Conservation (phyloP, 2,113 vertebrate genomes). For the Catagonus wagneri region DNA sequence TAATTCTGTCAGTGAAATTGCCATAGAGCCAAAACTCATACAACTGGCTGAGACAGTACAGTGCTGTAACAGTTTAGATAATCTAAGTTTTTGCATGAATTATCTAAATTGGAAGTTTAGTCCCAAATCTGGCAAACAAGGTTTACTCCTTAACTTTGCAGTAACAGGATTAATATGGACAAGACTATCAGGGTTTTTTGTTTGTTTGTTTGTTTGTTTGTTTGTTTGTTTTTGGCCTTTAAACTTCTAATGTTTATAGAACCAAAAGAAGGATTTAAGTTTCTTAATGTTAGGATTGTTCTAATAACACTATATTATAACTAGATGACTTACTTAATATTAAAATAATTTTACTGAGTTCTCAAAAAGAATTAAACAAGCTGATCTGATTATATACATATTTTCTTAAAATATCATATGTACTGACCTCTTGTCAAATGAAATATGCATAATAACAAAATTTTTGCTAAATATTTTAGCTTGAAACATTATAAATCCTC, state of each 20-base stretch:
- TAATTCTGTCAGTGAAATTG: not conserved
- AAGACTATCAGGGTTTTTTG: not conserved
- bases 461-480: not conserved
- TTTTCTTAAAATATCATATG: conserved; percentile 29
- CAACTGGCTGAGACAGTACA: not conserved
- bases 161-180: not conserved
- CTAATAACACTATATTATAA: not conserved
- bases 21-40: not conserved
- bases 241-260: not conserved
- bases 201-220: too few relatives aligned
- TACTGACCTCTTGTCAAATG: not conserved
- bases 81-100: not conserved
- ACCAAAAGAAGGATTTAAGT: not conserved
- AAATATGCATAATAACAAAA: conserved; percentile 5
- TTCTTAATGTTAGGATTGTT: conserved; percentile 21
- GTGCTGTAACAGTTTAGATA: not conserved
- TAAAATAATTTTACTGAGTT: conserved; percentile 17
- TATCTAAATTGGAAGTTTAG: not conserved
- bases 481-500: not conserved
- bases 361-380: conserved; percentile 6
- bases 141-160: not conserved
- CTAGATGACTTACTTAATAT: not conserved
- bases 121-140: not conserved
- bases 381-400: not conserved
- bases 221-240: not conserved